Conservation (phyloP, 1,140 invertebrate genomes). For the Pseudomyrmex pallidus region DNA sequence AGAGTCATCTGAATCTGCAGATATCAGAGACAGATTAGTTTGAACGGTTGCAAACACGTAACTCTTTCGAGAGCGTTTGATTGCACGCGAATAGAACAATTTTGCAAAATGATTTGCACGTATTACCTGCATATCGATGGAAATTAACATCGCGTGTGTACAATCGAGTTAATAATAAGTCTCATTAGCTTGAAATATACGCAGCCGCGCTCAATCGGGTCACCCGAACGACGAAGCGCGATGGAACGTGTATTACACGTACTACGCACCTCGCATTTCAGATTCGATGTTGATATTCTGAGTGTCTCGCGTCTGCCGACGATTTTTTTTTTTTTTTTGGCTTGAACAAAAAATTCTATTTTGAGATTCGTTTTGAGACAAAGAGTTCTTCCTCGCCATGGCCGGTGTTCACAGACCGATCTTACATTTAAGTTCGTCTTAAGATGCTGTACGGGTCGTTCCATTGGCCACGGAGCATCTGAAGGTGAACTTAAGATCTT, state of each 20-base stretch:
- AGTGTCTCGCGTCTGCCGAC: constrained; percentile 6
- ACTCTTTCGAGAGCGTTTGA: not conserved
- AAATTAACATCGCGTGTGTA: constrained; percentile 51
- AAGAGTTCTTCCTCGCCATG: not conserved
- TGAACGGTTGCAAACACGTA: constrained; percentile 18
- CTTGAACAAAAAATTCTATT: constrained; percentile 10
- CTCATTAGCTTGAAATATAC: constrained; percentile 52
- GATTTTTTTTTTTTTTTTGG: constrained; percentile 1
- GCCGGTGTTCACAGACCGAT: too few species aligned
- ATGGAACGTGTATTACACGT: constrained; percentile 31
- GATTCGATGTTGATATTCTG: constrained; percentile 43
- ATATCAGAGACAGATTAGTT: constrained; percentile 18
- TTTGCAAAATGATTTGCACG: not conserved
- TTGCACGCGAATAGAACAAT: constrained; percentile 34
- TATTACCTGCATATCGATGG: not conserved
- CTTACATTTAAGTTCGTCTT: too few species aligned
- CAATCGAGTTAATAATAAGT: constrained; percentile 43
- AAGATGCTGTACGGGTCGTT: too few species aligned
- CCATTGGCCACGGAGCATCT: too few species aligned
- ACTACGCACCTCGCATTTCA: constrained; percentile 22
- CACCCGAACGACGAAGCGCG: constrained; percentile 26
- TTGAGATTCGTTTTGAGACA: constrained; percentile 20
- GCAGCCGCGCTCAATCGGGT: not conserved
- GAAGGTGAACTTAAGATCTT: too few species aligned
- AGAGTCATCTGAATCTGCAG: constrained; percentile 12